A percentile compares a stretch with the other conserved stretches of the same genome.
These are phyloP conservation scores for Pantala flavescens DNA, from an alignment of 1,140 invertebrate genomes.

Conservation along the genomic window DNA sequence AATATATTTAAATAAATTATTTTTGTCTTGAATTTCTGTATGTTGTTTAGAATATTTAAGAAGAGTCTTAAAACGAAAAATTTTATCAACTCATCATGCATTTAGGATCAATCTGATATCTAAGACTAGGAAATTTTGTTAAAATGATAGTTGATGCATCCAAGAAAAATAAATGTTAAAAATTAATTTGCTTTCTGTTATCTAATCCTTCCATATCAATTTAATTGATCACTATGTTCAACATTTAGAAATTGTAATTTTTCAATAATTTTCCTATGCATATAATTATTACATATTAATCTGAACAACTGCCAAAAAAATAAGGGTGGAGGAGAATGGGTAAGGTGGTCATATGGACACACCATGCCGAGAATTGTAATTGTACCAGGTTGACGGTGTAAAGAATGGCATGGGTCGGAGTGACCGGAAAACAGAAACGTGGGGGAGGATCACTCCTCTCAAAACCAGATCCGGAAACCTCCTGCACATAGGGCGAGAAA, in stretches of 20 bases:
- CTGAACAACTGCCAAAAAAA: not conserved
- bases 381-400: constrained; percentile 30
- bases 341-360: constrained; percentile 4
- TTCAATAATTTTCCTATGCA: not conserved
- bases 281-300: not conserved
- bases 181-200: no score
- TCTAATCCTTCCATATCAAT: no score
- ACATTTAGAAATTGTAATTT: not conserved
- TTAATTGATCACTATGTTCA: not conserved
- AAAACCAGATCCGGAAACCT: constrained; percentile 29
- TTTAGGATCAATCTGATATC: no score
- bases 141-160: no score
- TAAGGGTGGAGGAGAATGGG: not conserved
- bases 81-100: no score
- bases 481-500: constrained; percentile 24
- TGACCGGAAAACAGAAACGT: constrained; percentile 30
- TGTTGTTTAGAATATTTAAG: no score
- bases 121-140: no score
- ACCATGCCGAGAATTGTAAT: constrained; percentile 1
- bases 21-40: no score
- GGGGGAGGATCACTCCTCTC: constrained; percentile 24
- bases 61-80: no score
- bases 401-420: constrained; percentile 27
- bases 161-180: no score
- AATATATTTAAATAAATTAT: no score